Base-by-base conservation (phyloP, 2,888 invertebrate genomes). In the Campaea margaritaria region DNA sequence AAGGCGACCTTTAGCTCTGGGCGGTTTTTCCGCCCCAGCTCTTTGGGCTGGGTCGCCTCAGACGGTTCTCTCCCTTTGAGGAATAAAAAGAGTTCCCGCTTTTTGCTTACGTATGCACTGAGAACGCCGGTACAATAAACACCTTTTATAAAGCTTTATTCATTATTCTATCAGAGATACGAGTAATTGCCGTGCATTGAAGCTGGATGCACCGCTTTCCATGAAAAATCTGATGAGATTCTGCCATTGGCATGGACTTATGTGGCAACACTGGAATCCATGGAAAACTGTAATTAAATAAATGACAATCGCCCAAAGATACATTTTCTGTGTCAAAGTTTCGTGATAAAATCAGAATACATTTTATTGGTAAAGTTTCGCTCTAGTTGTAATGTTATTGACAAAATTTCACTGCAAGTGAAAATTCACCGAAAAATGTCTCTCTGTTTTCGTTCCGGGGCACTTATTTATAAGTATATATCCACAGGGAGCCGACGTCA, bases 1-100 rank as follows among this genome's bases (percentile, higher is more conserved):
- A 81, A 85, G 80, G 73, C 78, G 77, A 84, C 82, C 82, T 82
- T 80, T 80, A 69, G 84, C 85, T 80, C 61, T 62, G 64, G 83
- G 83, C 81, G 75, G 71, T 82, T 76, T 74, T 76, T 74, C 77
- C 80, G 72, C 73, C 74, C 73, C 70, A 69, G 69, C 76, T 79
- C 76, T 79, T 80, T 75, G 63, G 67, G 45, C 58, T 56, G 62
- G 68, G 69, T 65, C 70, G 68, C 68, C 72, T 70, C 67, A 70
- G 73, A 76, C 69, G 61, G 73, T 75, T 76, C 74, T 65, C 73
- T 73, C 69, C 62, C 67, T 72, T 77, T 78, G 75, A 65, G 57
- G 42, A 72, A 70, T 72, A 73, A 75, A 76, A 74, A 67, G 61
- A 58, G 53, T 60, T 54, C 48, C 51, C 62, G 59, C 60, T 58